Evolutionary conservation across 1,140 invertebrate genomes (phyloP).

Genomic region (Eufriesea mexicana): DNA sequence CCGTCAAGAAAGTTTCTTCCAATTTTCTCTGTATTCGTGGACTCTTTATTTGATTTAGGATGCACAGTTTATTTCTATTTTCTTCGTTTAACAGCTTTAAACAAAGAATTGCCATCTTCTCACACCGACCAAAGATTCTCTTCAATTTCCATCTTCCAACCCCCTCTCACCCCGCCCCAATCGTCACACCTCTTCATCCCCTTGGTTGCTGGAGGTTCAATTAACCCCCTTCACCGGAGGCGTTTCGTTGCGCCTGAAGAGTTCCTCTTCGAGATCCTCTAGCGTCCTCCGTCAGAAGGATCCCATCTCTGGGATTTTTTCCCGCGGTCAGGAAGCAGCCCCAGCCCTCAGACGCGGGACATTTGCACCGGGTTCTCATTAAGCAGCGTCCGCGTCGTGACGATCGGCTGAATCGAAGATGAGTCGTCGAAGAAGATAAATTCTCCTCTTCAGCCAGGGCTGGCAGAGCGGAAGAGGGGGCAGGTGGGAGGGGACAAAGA

Average conservation of each 20-base stretch:
- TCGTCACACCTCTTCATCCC: background rate
- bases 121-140: no score
- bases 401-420: slow-evolving; percentile 68
- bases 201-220: background rate
- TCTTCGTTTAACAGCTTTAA: no score
- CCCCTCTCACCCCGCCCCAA: no score
- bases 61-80: no score
- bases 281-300: background rate
- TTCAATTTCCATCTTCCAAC: no score
- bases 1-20: no score
- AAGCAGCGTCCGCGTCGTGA: slow-evolving; percentile 48
- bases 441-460: slow-evolving; percentile 54
- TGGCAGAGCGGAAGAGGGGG: background rate
- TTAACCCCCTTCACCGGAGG: background rate
- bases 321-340: background rate
- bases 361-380: slow-evolving; percentile 31
- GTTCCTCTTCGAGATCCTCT: background rate
- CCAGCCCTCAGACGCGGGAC: background rate
- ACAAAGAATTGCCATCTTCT: no score
- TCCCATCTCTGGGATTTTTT: slow-evolving; percentile 19
- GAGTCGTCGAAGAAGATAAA: slow-evolving; percentile 58
- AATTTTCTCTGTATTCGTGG: no score
- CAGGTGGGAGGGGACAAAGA: slow-evolving; percentile 60
- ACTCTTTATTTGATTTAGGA: no score
- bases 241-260: background rate